Evolutionary conservation across 1,140 invertebrate genomes (phyloP).

Genomic region (Drosophila kurseongensis): DNA sequence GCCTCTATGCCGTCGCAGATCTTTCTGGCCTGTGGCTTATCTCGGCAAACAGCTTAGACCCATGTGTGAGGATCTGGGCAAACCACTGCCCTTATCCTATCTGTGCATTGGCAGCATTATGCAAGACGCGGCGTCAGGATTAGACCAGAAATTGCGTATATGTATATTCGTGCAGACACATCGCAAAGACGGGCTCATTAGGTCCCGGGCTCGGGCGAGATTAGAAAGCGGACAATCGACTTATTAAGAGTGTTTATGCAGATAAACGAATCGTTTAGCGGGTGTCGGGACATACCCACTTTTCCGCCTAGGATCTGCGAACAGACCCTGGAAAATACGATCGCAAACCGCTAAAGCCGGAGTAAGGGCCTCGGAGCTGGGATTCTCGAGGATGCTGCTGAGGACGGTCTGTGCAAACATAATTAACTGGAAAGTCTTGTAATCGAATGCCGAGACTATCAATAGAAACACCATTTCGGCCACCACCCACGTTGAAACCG

Average conservation of each 20-base stretch:
- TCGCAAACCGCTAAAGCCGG: conserved; percentile 29
- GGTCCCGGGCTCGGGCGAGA: conserved; percentile 43
- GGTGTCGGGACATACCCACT: conserved; percentile 81
- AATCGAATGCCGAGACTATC: conserved; percentile 32
- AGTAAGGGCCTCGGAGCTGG: conserved; percentile 28
- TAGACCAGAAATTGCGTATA: conserved; percentile 63
- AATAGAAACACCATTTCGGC: conserved; percentile 53
- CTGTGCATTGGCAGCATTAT: conserved; percentile 34
- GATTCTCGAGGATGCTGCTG: conserved; percentile 50
- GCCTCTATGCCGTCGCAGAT: conserved; percentile 1
- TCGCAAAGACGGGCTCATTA: conserved; percentile 58
- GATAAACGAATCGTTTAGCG: conserved; percentile 84
- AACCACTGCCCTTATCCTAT: conserved; percentile 26
- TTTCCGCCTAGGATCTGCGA: conserved; percentile 67
- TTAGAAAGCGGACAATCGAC: conserved; percentile 71
- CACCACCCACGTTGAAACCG: conserved; percentile 53
- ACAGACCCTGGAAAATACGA: conserved; percentile 65
- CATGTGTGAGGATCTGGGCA: conserved; percentile 53
- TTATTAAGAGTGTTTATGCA: conserved; percentile 83
- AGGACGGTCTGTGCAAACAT: conserved; percentile 42
- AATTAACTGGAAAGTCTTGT: conserved; percentile 62
- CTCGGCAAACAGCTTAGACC: conserved; percentile 68
- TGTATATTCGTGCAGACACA: conserved; percentile 43
- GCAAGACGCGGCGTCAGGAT: conserved; percentile 75
- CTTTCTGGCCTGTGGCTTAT: conserved; percentile 43